Base-by-base conservation (phyloP, 2,113 vertebrate genomes). In the Danio rerio region DNA sequence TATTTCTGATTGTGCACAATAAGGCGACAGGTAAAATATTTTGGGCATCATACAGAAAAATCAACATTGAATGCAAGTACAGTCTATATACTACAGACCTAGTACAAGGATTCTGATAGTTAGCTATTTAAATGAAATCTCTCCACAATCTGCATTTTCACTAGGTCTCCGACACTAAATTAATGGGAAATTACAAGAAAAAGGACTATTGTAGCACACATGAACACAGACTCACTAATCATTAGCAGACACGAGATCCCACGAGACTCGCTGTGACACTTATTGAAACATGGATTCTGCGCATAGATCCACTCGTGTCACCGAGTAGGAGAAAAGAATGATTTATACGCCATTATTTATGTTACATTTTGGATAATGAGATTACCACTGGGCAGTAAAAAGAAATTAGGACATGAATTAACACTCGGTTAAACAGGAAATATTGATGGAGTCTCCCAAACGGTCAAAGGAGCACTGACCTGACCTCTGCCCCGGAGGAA, bases 381-480 rank as follows among this genome's bases (percentile, higher is more conserved):
- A 69, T 49, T 71, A 71, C 80, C 40, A 77, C 21, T 62, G 52
- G 20, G 20, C 31, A 68, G 49, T 65, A 80, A 83, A 83, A 76
- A 49, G 58, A 71, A 66, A 81, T 83, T 72, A 83, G 72, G 43
- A 75, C 63, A 70, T 78, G 45, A 63, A 84, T 71, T 81, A 75
- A 80, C 40, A 62, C 47, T 43, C 47, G 5, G 21, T 78, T 65
- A 65, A 68, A 78, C 56, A 78, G 59, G 5, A 50, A 78, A 11
- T 78, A 78, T 78, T 78, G 59, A 78, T 15, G 5, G 42, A 50
- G 58, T 76, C 59, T 79, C 16, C 18, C 21, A 53, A 55, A 42
- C 66, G 62, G 15, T 43, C 31, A 79, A 66, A 65, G 5, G 49
- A 65, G 61, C 40, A 16, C 61, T 79, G 77, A 55, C 62, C 77